A percentile compares a stretch with the other conserved stretches of the same genome.
These are phyloP conservation scores for Phainopepla nitens DNA, from an alignment of 2,113 vertebrate species.

Conservation along the genomic window DNA sequence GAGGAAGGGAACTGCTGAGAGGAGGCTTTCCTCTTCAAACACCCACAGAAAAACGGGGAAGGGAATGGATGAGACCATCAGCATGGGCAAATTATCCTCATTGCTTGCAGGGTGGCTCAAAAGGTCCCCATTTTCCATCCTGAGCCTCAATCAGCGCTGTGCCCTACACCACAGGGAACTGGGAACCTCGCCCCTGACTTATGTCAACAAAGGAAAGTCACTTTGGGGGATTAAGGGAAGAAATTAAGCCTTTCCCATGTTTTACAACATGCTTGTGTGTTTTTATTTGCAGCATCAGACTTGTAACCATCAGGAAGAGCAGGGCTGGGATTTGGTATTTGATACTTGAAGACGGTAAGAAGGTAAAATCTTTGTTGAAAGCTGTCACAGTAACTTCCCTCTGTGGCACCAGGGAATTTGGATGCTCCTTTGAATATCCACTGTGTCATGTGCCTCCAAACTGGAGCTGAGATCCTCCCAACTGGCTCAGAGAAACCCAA, in stretches of 20 bases:
- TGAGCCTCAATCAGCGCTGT: rapidly evolving
- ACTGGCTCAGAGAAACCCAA: neutral
- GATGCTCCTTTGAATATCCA: neutral
- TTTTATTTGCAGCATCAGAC: neutral
- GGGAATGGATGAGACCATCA: neutral
- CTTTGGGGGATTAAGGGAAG: neutral
- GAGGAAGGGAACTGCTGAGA: neutral
- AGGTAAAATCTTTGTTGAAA: neutral
- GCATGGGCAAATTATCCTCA: neutral
- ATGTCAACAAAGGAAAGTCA: rapidly evolving
- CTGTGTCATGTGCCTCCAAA: neutral
- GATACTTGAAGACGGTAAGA: neutral
- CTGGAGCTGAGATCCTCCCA: neutral
- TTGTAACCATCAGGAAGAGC: neutral
- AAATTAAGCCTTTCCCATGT: neutral
- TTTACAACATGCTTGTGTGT: neutral
- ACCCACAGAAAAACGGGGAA: neutral
- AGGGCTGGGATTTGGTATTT: neutral
- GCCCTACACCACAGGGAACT: neutral
- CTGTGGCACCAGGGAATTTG: neutral
- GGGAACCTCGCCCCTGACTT: neutral
- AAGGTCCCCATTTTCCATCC: neutral
- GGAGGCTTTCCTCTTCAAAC: neutral
- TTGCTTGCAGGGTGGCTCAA: neutral
- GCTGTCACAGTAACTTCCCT: neutral